Percentiles rank a stretch among this genome's conserved stretches.
phyloP scores from a whole-genome alignment of 2,888 invertebrate species.

The Drepanosiphum platanoidis region DNA sequence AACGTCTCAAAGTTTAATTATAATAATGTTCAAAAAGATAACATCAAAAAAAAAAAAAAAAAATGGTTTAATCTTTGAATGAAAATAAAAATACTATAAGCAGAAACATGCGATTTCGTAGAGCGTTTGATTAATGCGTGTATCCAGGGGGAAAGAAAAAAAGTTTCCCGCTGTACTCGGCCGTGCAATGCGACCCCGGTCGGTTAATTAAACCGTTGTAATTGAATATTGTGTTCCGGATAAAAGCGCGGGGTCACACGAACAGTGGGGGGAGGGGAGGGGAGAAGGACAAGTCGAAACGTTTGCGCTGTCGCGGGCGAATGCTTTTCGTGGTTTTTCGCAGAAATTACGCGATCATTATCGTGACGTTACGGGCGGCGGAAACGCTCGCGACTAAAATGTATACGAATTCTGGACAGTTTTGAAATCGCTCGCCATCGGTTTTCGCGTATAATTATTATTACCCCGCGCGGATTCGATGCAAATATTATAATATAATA shows the following conservation, averaged over 20 bases:
- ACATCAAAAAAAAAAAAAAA: too few species aligned
- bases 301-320: too few species aligned
- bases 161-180: slow-evolving; percentile 1
- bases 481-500: too few species aligned
- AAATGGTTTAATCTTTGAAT: slow-evolving; percentile 10
- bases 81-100: background rate
- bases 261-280: background rate
- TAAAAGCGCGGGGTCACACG: background rate
- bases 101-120: slow-evolving; percentile 1
- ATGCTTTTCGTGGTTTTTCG: too few species aligned
- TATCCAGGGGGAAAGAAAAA: background rate
- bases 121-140: slow-evolving; percentile 1
- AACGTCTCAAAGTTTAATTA: slow-evolving; percentile 35
- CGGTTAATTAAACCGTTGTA: background rate
- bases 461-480: too few species aligned
- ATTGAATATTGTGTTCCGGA: background rate
- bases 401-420: too few species aligned
- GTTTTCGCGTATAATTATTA: too few species aligned
- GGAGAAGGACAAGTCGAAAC: too few species aligned
- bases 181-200: background rate
- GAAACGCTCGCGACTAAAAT: background rate
- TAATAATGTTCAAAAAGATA: slow-evolving; percentile 6
- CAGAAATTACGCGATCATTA: too few species aligned
- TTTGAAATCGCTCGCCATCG: too few species aligned
- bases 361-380: too few species aligned